phyloP scores from a whole-genome alignment of 2,113 vertebrate species.

The Calypte anna region DNA sequence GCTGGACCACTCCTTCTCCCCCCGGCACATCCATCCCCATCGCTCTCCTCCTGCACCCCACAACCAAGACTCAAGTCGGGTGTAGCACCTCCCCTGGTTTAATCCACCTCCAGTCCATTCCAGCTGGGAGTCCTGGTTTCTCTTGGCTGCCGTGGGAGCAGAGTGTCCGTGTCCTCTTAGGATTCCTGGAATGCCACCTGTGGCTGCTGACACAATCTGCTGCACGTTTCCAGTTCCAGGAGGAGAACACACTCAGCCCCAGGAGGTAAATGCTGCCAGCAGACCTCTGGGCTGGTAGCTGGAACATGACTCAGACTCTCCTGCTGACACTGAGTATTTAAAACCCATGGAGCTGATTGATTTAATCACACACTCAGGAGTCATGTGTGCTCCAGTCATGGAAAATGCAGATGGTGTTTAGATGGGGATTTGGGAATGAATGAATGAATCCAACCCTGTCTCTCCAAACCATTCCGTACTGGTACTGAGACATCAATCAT shows the following conservation, averaged over 20 bases:
- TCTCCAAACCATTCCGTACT: neutral
- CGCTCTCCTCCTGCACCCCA: neutral
- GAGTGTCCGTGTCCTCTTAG: neutral
- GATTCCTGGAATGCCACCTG: rapidly evolving
- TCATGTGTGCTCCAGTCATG: neutral
- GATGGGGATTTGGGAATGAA: neutral
- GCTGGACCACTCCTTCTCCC: neutral
- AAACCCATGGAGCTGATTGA: neutral
- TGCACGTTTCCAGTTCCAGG: neutral
- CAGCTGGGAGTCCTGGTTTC: neutral
- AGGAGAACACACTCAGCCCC: neutral
- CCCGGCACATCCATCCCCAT: neutral
- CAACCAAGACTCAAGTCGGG: rapidly evolving
- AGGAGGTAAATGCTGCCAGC: neutral
- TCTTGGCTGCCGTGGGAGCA: neutral
- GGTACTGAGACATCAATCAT: neutral
- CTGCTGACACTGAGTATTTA: neutral
- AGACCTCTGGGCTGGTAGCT: neutral
- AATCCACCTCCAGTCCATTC: neutral
- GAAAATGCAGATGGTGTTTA: neutral
- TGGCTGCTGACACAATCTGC: neutral
- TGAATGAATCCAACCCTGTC: neutral
- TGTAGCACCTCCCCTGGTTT: neutral
- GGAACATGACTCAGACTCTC: neutral
- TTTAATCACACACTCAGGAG: neutral